These are phyloP conservation scores for Larimichthys polyactis DNA, from an alignment of 2,113 vertebrate species.

Conservation along the genomic window DNA sequence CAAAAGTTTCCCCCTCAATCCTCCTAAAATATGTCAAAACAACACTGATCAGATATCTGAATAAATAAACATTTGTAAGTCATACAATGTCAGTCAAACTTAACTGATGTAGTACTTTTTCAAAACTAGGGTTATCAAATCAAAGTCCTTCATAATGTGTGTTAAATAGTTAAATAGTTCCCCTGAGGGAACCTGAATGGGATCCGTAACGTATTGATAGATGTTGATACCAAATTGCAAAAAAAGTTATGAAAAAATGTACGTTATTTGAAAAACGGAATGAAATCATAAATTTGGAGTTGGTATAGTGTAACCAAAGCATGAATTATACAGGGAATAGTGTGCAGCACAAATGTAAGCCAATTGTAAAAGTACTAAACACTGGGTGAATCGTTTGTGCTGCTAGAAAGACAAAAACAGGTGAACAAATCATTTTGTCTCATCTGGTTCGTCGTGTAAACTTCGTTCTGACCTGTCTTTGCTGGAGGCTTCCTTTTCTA, in stretches of 20 bases:
- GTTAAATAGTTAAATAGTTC: too few species aligned
- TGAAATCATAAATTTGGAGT: too few species aligned
- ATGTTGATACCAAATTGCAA: too few species aligned
- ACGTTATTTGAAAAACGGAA: too few species aligned
- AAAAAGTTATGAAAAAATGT: too few species aligned
- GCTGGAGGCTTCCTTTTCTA: neutral
- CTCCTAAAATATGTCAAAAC: constrained; percentile 5
- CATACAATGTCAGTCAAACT: neutral
- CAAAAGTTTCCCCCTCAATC: constrained; percentile 1
- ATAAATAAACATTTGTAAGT: neutral
- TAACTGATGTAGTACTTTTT: too few species aligned
- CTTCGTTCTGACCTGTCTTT: neutral
- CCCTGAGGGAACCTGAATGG: too few species aligned
- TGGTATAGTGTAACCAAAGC: too few species aligned
- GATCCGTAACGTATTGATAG: too few species aligned
- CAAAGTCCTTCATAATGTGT: neutral
- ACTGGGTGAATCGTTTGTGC: neutral
- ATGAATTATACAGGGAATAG: too few species aligned
- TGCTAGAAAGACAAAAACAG: neutral
- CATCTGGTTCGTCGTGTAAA: neutral
- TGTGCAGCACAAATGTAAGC: neutral
- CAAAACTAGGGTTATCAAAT: neutral
- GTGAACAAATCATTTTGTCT: neutral
- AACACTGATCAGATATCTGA: neutral
- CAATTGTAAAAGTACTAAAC: neutral